Conservation (phyloP, 1,140 invertebrate species). For the Liolophura sinensis region DNA sequence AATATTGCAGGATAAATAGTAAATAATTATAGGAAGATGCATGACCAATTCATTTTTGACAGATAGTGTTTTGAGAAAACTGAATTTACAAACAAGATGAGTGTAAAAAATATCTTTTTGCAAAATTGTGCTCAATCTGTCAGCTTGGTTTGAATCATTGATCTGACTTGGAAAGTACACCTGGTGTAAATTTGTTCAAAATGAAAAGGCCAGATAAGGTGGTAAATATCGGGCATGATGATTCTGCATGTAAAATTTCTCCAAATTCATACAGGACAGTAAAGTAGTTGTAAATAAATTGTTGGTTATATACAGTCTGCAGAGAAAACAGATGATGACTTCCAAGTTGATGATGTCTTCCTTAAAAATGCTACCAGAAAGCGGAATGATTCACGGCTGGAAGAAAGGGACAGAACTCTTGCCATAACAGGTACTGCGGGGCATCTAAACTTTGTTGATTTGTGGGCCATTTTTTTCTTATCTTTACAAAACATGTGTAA, state of each 20-base stretch:
- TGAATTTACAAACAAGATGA: no score
- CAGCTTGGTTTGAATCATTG: no score
- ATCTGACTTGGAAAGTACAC: no score
- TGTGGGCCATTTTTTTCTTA: slow-evolving; percentile 2
- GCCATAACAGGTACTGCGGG: slow-evolving; percentile 65
- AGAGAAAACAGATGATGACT: slow-evolving; percentile 71
- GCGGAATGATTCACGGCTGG: slow-evolving; percentile 66
- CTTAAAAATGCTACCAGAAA: slow-evolving; percentile 71
- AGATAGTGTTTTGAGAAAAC: no score
- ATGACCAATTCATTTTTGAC: no score
- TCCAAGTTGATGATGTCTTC: slow-evolving; percentile 87
- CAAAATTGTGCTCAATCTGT: no score
- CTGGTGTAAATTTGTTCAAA: no score
- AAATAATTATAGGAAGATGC: no score
- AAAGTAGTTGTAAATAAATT: background rate
- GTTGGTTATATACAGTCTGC: slow-evolving; percentile 56
- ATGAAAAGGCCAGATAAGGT: no score
- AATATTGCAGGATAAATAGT: no score
- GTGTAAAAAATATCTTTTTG: no score
- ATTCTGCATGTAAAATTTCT: background rate
- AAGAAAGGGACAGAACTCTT: slow-evolving; percentile 67
- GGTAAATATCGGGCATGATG: slow-evolving; percentile 55
- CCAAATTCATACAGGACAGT: background rate
- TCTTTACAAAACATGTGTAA: background rate
- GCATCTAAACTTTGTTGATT: background rate